These are phyloP conservation scores for Adrianichthys oophorus DNA, from an alignment of 2,797 vertebrate species.

Conservation along the genomic window DNA sequence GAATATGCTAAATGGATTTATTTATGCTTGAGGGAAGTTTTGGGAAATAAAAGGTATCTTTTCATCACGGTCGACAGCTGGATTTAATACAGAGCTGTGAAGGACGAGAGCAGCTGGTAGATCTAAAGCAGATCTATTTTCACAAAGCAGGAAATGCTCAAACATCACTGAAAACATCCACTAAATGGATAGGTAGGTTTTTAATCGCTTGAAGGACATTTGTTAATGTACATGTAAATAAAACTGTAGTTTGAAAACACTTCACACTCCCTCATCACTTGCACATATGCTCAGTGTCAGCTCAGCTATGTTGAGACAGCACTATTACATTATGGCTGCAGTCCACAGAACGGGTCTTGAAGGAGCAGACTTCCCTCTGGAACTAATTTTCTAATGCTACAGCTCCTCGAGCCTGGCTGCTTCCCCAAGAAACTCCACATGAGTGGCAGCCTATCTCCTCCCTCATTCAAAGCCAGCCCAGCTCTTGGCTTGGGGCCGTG, in stretches of 20 bases:
- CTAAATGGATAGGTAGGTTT: slow-evolving; percentile 37
- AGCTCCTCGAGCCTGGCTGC: slow-evolving; percentile 68
- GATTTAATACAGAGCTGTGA: slow-evolving; percentile 46
- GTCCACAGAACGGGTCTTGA: slow-evolving; percentile 53
- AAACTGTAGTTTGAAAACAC: slow-evolving; percentile 52
- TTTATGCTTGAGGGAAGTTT: too few relatives aligned
- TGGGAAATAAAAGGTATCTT: background rate
- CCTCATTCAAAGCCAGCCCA: slow-evolving; percentile 60
- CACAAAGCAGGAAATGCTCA: slow-evolving; percentile 40
- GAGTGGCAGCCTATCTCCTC: slow-evolving; percentile 75
- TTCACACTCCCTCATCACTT: slow-evolving; percentile 59
- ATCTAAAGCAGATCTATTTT: slow-evolving; percentile 35
- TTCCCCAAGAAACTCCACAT: slow-evolving; percentile 70
- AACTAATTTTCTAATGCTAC: slow-evolving; percentile 81
- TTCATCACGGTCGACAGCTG: background rate
- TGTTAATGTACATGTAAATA: slow-evolving; percentile 41
- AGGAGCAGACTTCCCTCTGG: slow-evolving; percentile 77
- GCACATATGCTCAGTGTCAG: slow-evolving; percentile 59
- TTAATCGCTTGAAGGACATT: slow-evolving; percentile 46
- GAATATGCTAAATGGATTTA: too few relatives aligned
- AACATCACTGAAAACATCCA: slow-evolving; percentile 37
- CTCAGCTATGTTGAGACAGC: slow-evolving; percentile 52
- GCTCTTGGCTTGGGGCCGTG: slow-evolving; percentile 70
- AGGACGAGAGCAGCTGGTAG: slow-evolving; percentile 52
- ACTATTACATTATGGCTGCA: slow-evolving; percentile 59